Evolutionary conservation across 1,140 invertebrate species (phyloP).

Genomic region (Trichonephila clavipes): DNA sequence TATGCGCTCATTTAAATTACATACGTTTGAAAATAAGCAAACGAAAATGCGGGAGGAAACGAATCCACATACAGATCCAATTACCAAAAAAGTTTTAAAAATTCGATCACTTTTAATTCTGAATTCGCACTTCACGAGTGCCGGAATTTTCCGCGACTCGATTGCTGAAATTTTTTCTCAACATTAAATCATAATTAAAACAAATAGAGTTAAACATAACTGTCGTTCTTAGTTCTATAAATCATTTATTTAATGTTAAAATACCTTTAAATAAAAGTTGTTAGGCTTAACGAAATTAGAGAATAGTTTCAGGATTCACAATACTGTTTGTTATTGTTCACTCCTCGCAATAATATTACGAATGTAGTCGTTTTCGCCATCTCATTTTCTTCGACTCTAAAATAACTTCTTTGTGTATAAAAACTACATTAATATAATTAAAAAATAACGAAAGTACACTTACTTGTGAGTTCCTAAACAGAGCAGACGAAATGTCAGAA

Average conservation of each 20-base stretch:
- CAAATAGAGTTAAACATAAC: not conserved
- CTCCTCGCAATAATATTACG: no score
- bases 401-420: not conserved
- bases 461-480: not conserved
- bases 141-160: not conserved
- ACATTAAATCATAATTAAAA: not conserved
- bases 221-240: not conserved
- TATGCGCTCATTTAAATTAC: no score
- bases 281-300: not conserved
- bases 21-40: no score
- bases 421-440: not conserved
- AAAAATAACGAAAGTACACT: not conserved
- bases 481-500: constrained; percentile 24
- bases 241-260: not conserved
- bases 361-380: no score
- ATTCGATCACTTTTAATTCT: not conserved
- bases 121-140: not conserved
- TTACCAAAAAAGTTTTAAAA: not conserved
- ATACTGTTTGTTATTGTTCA: not conserved
- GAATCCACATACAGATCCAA: no score
- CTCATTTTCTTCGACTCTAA: no score
- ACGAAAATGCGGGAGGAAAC: no score
- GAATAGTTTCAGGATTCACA: not conserved
- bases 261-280: not conserved
- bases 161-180: no score